These are phyloP conservation scores for Paraplagusia blochii DNA, from an alignment of 2,113 vertebrate genomes.

Conservation along the genomic window DNA sequence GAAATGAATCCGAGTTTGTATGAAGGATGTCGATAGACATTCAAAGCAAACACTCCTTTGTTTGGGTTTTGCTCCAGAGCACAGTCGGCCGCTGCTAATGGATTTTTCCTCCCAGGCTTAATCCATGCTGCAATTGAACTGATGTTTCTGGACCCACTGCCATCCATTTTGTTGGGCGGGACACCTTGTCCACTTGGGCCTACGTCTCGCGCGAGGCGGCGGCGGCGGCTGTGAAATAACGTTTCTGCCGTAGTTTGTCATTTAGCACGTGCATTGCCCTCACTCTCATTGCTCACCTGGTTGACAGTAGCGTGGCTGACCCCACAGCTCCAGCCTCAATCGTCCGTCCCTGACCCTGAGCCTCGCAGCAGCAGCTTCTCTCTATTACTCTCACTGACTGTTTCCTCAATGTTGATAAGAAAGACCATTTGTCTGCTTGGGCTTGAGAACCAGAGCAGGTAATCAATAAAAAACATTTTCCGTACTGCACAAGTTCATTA, in stretches of 20 bases:
- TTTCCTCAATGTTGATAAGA: constrained; percentile 67
- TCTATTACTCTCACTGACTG: constrained; percentile 57
- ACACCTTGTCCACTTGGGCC: constrained; percentile 54
- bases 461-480: constrained; percentile 76
- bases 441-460: constrained; percentile 63
- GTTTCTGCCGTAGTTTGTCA: constrained; percentile 19
- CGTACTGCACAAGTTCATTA: constrained; percentile 69
- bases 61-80: constrained; percentile 72
- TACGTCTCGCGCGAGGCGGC: constrained; percentile 21
- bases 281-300: constrained; percentile 23
- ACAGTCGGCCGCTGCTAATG: constrained; percentile 70
- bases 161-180: constrained; percentile 63
- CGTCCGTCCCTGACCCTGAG: constrained; percentile 26
- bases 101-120: constrained; percentile 75
- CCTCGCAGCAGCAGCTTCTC: constrained; percentile 7
- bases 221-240: constrained; percentile 20
- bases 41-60: constrained; percentile 73
- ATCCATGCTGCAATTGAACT: constrained; percentile 71
- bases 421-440: constrained; percentile 68
- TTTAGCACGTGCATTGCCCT: constrained; percentile 12
- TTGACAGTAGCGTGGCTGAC: constrained; percentile 15
- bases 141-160: constrained; percentile 68
- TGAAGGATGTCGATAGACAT: constrained; percentile 75
- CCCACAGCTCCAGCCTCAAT: constrained; percentile 14
- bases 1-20: constrained; percentile 74